Evolutionary conservation across 1,140 invertebrate genomes (phyloP).

Genomic region (Venustaconcha ellipsiformis): DNA sequence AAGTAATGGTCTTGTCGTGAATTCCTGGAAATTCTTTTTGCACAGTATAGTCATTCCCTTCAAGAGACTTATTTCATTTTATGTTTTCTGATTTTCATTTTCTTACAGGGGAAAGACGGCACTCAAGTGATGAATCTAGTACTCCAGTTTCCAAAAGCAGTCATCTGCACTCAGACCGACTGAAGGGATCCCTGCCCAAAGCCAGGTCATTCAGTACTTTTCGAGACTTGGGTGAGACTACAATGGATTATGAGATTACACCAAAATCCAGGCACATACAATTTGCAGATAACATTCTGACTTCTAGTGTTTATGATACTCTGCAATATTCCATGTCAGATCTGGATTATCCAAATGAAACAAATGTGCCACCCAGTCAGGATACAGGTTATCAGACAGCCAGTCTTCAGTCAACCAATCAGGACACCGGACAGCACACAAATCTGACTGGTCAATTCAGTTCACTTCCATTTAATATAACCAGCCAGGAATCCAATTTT

Average conservation of each 20-base stretch:
- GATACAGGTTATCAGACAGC: constrained; percentile 51
- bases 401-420: constrained; percentile 50
- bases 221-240: constrained; percentile 37
- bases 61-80: no score
- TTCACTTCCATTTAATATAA: constrained; percentile 32
- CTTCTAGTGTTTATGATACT: constrained; percentile 39
- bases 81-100: no score
- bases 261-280: constrained; percentile 20
- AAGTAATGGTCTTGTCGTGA: no score
- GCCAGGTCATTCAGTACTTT: constrained; percentile 7
- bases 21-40: no score
- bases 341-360: constrained; percentile 36
- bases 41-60: no score
- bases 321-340: constrained; percentile 37
- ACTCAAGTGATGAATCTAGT: constrained; percentile 5
- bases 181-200: constrained; percentile 15
- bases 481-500: constrained; percentile 26
- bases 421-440: constrained; percentile 36
- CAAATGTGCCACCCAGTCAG: constrained; percentile 31
- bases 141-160: constrained; percentile 20
- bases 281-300: constrained; percentile 42
- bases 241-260: constrained; percentile 39
- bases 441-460: constrained; percentile 47
- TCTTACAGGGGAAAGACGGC: no score
- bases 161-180: constrained; percentile 2